A percentile compares a stretch with the other conserved stretches of the same genome.
Evolutionary conservation across 2,113 vertebrate species (phyloP).

Genomic region (Dipodomys stephensi): DNA sequence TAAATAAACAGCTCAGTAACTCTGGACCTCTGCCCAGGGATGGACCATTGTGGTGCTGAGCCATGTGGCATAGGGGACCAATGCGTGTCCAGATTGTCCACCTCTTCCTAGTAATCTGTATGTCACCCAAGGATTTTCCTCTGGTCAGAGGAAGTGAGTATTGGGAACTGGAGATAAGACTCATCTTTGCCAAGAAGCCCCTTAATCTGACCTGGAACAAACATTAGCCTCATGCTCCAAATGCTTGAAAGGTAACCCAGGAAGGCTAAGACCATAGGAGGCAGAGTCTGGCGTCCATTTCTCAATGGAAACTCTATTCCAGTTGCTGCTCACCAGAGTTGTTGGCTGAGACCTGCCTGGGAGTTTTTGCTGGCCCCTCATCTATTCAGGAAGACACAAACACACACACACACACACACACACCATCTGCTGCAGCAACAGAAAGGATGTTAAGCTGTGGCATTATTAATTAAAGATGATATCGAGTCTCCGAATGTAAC

Average conservation of each 20-base stretch:
- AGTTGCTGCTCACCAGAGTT: constrained; percentile 65
- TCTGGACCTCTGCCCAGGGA: constrained; percentile 33
- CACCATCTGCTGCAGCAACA: constrained; percentile 76
- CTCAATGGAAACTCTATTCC: constrained; percentile 73
- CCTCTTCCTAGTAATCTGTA: constrained; percentile 27
- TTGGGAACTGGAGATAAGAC: constrained; percentile 8
- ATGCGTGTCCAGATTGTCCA: not conserved
- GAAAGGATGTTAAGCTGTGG: constrained; percentile 75
- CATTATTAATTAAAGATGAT: constrained; percentile 84
- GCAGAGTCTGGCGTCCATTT: not conserved
- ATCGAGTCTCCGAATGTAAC: constrained; percentile 83
- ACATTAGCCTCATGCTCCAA: constrained; percentile 20
- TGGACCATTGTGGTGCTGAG: constrained; percentile 65
- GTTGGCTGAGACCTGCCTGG: constrained; percentile 56
- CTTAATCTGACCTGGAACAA: not conserved
- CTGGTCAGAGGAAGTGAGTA: constrained; percentile 20
- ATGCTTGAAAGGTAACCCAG: not conserved
- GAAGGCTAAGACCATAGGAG: not conserved
- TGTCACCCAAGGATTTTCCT: constrained; percentile 18
- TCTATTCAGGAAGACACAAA: constrained; percentile 70
- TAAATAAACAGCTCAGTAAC: constrained; percentile 35
- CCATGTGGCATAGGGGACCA: not conserved
- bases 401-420: not conserved
- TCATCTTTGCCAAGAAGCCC: constrained; percentile 35
- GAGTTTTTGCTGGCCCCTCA: constrained; percentile 60